Percentiles rank a stretch among this genome's conserved stretches.
Conservation (phyloP, 1,140 invertebrate genomes). For the Leptinotarsa defecta region DNA sequence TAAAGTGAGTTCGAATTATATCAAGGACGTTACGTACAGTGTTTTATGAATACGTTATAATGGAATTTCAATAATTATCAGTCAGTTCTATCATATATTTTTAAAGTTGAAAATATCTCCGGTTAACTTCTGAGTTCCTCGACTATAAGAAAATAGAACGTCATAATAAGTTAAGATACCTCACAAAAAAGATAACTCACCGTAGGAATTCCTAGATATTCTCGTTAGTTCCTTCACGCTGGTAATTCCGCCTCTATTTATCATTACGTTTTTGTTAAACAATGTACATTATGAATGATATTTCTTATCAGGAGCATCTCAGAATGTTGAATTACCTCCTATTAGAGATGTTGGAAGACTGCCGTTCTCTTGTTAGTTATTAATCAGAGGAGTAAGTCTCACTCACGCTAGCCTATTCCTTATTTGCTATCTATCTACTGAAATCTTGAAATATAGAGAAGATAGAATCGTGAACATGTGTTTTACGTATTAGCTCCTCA, state of each 20-base stretch:
- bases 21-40: too few species aligned
- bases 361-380: not conserved
- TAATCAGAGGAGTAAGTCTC: not conserved
- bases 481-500: too few species aligned
- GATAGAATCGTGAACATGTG: too few species aligned
- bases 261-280: constrained; percentile 2
- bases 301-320: not conserved
- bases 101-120: too few species aligned
- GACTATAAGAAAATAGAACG: not conserved
- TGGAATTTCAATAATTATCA: too few species aligned
- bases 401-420: too few species aligned
- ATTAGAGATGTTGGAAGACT: not conserved
- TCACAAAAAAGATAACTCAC: not conserved
- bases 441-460: too few species aligned
- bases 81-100: too few species aligned
- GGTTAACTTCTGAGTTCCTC: too few species aligned
- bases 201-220: not conserved
- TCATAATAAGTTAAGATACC: not conserved
- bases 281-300: not conserved
- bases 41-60: too few species aligned
- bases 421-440: too few species aligned
- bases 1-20: too few species aligned
- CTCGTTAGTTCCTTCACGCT: not conserved
- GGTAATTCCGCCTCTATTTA: not conserved
- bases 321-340: constrained; percentile 6